phyloP scores from a whole-genome alignment of 2,113 vertebrate genomes.

The Alaudala cheleensis region DNA sequence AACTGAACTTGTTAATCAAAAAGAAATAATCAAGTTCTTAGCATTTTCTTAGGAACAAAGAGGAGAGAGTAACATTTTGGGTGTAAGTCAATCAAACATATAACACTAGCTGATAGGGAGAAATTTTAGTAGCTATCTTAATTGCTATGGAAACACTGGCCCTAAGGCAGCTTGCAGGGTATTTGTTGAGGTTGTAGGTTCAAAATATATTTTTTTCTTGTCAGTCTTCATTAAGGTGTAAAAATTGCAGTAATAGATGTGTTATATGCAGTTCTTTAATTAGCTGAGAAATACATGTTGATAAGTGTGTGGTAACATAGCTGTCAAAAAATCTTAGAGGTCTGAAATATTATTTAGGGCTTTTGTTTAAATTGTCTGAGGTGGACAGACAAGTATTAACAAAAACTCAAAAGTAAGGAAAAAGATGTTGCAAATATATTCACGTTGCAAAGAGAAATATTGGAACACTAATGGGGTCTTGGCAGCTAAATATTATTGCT shows the following conservation, averaged over 20 bases:
- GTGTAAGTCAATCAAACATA: neutral
- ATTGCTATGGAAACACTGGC: neutral
- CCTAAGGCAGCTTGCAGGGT: neutral
- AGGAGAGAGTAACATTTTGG: neutral
- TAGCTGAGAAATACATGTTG: neutral
- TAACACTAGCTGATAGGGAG: neutral
- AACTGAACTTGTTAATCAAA: slow-evolving; percentile 3
- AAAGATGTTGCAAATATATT: neutral
- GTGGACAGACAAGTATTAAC: neutral
- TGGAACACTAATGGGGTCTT: neutral
- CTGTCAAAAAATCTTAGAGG: neutral
- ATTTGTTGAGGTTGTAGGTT: neutral
- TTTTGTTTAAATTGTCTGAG: neutral
- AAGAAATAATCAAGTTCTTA: neutral
- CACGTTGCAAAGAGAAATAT: neutral
- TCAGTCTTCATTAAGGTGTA: neutral
- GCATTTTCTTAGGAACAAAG: neutral
- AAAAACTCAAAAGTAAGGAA: neutral
- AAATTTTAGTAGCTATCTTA: neutral
- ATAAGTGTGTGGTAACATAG: neutral
- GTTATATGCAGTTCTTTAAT: neutral
- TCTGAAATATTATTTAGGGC: neutral
- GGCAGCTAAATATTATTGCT: neutral
- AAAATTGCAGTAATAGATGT: neutral
- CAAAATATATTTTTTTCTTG: neutral